Base-by-base conservation (phyloP, 2,797 vertebrate species). In the Falco naumanni region DNA sequence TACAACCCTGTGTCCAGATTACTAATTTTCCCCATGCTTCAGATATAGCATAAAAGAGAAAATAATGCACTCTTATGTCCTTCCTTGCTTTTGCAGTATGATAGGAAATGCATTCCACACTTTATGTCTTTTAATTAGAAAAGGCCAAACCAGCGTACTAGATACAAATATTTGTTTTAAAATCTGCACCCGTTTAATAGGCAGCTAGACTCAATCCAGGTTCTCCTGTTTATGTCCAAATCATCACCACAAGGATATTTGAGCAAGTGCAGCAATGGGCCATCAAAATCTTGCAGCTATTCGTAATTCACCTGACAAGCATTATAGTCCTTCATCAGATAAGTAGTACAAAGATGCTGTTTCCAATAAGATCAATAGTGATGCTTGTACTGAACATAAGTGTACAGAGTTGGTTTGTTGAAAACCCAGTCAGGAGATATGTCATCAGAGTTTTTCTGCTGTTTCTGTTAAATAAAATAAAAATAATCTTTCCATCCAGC, bases 181-280 rank as follows among this genome's bases (percentile, higher is more conserved):
- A 93, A 83, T 59, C 45, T 84, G 41, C 11, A 78, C 41, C 19
- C 66, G 13, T 53, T 83, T 85, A 84, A 87, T 54, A 87, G 21
- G 37, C n/a, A 74, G 15, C 34, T 61, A 90, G 11, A 84, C 18
- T 21, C 37, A 80, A 51, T 39, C 21, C n/a, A 94, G 34, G 6
- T 75, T 87, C 28, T 92, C 43, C 26, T 37, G 13, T 14, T 87
- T 45, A 76, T 16, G 7, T 43, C 24, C 28, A 91, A 83, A 57
- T 53, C 19, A 37, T 28, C 57, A 83, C 9, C 41, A 64, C 5
- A 26, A 60, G 16, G 28, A 64, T 11, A 57, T 53, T 31, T 43
- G 18, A 72, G 26, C 24, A 77, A 80, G 53, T 2, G 1, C n/a
- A 95, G 29, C 34, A 69, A 59, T 5, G 19, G 26, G 22, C 39